A percentile compares a stretch with the other conserved stretches of the same genome.
Evolutionary conservation across 2,888 invertebrate species (phyloP).

Genomic region (Pyrgus malvae): DNA sequence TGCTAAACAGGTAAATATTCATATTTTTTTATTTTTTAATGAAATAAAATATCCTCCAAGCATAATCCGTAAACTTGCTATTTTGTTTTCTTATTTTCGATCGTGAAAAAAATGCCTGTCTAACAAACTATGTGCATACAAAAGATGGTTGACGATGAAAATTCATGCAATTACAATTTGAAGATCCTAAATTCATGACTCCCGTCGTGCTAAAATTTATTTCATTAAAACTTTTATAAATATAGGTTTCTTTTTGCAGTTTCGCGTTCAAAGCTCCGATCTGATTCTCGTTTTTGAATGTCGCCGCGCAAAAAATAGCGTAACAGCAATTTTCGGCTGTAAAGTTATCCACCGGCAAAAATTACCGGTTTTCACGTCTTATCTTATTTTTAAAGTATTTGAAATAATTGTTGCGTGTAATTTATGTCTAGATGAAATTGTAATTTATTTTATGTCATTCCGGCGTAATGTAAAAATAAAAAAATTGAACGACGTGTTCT

Average conservation of each 20-base stretch:
- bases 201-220: slow-evolving; percentile 22
- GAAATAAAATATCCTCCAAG: too few relatives aligned
- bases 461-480: background rate
- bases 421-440: background rate
- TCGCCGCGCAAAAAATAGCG: slow-evolving; percentile 17
- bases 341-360: slow-evolving; percentile 18
- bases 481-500: background rate
- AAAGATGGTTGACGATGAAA: slow-evolving; percentile 4
- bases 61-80: too few relatives aligned
- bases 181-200: slow-evolving; percentile 9
- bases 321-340: slow-evolving; percentile 22
- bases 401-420: background rate
- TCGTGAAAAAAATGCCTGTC: background rate
- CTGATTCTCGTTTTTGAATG: slow-evolving; percentile 22
- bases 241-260: slow-evolving; percentile 20
- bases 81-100: too few relatives aligned
- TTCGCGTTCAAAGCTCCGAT: slow-evolving; percentile 16
- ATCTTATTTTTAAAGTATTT: slow-evolving; percentile 1
- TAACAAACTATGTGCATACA: background rate
- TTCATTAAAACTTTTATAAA: slow-evolving; percentile 23
- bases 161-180: background rate
- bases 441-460: background rate
- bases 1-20: too few relatives aligned
- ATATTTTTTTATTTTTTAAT: too few relatives aligned
- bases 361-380: slow-evolving; percentile 12